phyloP scores from a whole-genome alignment of 1,140 invertebrate species.

The Drosophila mauritiana region DNA sequence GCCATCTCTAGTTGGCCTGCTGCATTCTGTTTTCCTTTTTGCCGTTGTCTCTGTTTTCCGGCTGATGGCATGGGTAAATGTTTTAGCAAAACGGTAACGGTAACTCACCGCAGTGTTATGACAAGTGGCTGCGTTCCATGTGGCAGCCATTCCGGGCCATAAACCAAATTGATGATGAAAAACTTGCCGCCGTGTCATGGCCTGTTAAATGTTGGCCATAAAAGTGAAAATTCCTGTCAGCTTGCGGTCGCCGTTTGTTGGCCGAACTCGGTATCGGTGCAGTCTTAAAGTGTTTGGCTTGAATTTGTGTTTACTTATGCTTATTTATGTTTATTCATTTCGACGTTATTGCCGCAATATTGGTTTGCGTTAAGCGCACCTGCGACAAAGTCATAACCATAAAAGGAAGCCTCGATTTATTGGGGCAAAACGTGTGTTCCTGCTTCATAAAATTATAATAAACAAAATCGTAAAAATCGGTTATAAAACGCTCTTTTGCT shows the following conservation, averaged over 20 bases:
- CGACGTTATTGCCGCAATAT: conserved; percentile 42
- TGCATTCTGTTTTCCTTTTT: conserved; percentile 64
- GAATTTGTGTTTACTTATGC: conserved; percentile 6
- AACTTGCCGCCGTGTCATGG: conserved; percentile 72
- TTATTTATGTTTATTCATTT: conserved; percentile 45
- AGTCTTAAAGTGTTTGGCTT: conserved; percentile 44
- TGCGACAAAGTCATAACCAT: conserved; percentile 66
- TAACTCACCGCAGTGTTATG: conserved; percentile 66
- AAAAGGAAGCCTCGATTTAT: conserved; percentile 52
- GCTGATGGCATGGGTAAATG: conserved; percentile 53
- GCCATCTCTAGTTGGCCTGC: conserved; percentile 19
- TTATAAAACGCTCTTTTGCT: conserved; percentile 8
- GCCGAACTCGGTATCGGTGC: conserved; percentile 21
- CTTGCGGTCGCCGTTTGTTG: conserved; percentile 64
- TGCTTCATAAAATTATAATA: conserved; percentile 48
- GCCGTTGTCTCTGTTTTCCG: conserved; percentile 35
- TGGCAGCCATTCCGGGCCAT: conserved; percentile 68
- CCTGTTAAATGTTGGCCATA: conserved; percentile 80
- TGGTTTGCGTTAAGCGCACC: conserved; percentile 53
- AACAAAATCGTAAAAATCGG: conserved; percentile 39
- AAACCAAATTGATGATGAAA: conserved; percentile 81
- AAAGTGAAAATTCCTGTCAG: conserved; percentile 79
- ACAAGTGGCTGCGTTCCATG: conserved; percentile 63
- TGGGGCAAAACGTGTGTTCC: conserved; percentile 31
- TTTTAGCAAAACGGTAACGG: conserved; percentile 72